Conservation (phyloP, 2,797 vertebrate genomes). For the Brachyalestes nurse region DNA sequence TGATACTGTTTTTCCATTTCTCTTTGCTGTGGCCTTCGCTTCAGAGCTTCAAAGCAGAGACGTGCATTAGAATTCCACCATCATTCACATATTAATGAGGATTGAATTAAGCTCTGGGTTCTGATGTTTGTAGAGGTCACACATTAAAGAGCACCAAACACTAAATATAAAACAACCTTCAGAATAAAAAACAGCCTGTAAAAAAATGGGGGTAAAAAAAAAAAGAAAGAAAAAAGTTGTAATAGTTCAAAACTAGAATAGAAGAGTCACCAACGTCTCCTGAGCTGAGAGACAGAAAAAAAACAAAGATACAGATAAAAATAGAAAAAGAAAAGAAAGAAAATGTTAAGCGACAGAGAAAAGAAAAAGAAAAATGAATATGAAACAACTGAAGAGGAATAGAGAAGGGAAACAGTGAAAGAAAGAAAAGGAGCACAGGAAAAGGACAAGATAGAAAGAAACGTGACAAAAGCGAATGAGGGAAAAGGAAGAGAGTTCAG, state of each 20-base stretch:
- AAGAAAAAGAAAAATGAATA: no score
- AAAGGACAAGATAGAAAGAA: not conserved
- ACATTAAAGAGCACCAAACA: not conserved
- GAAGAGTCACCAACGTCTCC: no score
- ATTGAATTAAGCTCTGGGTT: slow-evolving; percentile 4
- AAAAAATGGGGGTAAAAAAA: not conserved
- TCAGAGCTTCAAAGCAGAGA: slow-evolving; percentile 6
- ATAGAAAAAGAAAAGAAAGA: no score
- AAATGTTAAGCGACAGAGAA: no score
- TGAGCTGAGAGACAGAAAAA: no score
- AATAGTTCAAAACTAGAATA: not conserved
- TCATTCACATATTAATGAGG: slow-evolving; percentile 12
- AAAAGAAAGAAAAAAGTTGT: not conserved
- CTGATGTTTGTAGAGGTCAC: slow-evolving; percentile 19
- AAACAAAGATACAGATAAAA: no score
- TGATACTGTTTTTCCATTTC: slow-evolving; percentile 40
- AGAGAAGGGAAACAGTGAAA: not conserved
- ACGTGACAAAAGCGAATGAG: no score
- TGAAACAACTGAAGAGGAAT: no score
- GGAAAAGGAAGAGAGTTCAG: not conserved
- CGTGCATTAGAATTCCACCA: slow-evolving; percentile 17
- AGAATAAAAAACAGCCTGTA: not conserved
- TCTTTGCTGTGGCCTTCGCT: slow-evolving; percentile 12
- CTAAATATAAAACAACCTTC: slow-evolving; percentile 10
- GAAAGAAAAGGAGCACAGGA: not conserved